A percentile compares a stretch with the other conserved stretches of the same genome.
Evolutionary conservation across 2,888 invertebrate species (phyloP).

Genomic region (Agriopis leucophaearia): DNA sequence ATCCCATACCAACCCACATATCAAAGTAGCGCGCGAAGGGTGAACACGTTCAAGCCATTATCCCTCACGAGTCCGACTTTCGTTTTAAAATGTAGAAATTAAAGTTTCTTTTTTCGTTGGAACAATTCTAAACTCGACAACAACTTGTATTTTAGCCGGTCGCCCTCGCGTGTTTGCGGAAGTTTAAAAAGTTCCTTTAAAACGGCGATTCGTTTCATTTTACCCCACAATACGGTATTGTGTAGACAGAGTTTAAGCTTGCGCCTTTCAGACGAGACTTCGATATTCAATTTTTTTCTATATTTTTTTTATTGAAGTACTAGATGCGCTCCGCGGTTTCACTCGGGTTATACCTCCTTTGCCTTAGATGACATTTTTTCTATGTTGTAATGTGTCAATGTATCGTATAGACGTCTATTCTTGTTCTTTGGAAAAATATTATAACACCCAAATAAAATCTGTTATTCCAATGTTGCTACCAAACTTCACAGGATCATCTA

Average conservation of each 20-base stretch:
- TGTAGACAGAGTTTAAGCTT: slow-evolving; percentile 13
- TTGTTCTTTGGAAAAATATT: too few relatives aligned
- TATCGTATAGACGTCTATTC: too few relatives aligned
- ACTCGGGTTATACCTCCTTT: too few relatives aligned
- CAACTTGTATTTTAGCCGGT: slow-evolving; percentile 83
- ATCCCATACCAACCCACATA: slow-evolving; percentile 44
- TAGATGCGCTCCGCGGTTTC: too few relatives aligned
- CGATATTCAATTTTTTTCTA: too few relatives aligned
- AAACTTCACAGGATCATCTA: too few relatives aligned
- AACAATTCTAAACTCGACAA: slow-evolving; percentile 81
- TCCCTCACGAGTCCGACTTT: slow-evolving; percentile 72
- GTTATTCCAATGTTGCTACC: too few relatives aligned
- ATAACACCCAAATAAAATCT: too few relatives aligned
- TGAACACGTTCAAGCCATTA: slow-evolving; percentile 78
- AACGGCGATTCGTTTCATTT: slow-evolving; percentile 74
- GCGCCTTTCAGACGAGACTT: neutral
- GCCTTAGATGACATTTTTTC: too few relatives aligned
- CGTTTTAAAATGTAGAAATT: slow-evolving; percentile 84
- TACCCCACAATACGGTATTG: slow-evolving; percentile 63
- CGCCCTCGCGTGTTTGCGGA: slow-evolving; percentile 82
- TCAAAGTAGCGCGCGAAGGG: slow-evolving; percentile 49
- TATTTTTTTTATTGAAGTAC: too few relatives aligned
- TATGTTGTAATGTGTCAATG: too few relatives aligned
- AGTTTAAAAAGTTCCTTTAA: slow-evolving; percentile 81
- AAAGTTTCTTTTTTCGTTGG: slow-evolving; percentile 81